Evolutionary conservation across 1,140 invertebrate genomes (phyloP), one percentile per base, ranked within the genome.

Genomic region (Probaryconus sp.): DNA sequence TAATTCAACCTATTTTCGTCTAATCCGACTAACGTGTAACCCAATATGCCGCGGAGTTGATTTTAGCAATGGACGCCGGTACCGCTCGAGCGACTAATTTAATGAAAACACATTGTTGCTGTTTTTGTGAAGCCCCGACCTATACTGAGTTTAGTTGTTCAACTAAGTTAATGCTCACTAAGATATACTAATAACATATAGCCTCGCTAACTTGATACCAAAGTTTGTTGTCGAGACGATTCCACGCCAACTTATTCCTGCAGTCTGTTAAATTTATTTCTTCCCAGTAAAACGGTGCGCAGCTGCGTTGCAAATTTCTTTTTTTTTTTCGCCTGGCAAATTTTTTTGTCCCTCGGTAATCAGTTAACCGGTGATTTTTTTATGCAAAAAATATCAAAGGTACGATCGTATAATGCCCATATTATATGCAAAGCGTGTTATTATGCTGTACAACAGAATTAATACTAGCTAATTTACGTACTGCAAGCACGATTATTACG

Each of bases 401-500:
- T 24, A 24, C 21, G 21, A 24, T 24, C 7, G 7, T 24, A 24
- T 24, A 24, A 24, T 24, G 7, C 7, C 7, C 21, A 24, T 24
- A 24, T 24, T 24, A 24, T 24, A 24, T 24, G 21, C 21, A 24
- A 24, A 24, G 3, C 3, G 30, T 51, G 68, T 71, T 63, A 71
- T 71, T 71, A 71, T 43, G 18, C 35, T 48, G 67, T 48, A 56
- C 58, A 48, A 64, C 53, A 35, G 47, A 45, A 61, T 60, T 67
- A 67, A 73, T 61, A 67, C 53, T 53, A 38, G 60, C 53, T 74
- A 68, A 74, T 67, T 74, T 63, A 28, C 31, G 56, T 56, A 56
- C 42, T 55, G 47, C 33, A 56, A 65, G 56, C 9, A 42, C 42
- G 56, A 63, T 74, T 61, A 74, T 67, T 68, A 56, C 63, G 63